Conservation (phyloP, 2,113 vertebrate species). For the Cichladusa arquata region DNA sequence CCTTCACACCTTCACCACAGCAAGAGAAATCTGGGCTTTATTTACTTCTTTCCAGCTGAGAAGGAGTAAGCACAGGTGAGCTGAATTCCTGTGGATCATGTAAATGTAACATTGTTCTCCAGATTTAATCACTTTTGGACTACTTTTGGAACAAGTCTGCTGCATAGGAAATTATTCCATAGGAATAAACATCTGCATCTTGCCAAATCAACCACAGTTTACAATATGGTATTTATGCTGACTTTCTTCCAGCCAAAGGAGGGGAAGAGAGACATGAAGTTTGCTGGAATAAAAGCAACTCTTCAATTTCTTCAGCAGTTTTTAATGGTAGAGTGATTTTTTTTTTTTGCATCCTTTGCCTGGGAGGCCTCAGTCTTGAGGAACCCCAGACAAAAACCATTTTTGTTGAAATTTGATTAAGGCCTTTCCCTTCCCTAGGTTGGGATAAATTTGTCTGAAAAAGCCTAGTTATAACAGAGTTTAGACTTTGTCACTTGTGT, state of each 20-base stretch:
- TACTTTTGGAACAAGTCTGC: neutral
- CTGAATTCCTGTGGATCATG: neutral
- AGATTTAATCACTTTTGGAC: neutral
- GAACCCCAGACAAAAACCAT: neutral
- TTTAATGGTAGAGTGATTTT: neutral
- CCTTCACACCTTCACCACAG: neutral
- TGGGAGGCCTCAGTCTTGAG: neutral
- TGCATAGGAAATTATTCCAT: neutral
- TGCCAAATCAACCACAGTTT: neutral
- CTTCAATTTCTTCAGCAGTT: neutral
- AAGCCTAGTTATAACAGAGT: neutral
- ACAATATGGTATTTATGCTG: neutral
- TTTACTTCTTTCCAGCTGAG: neutral
- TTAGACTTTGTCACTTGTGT: neutral
- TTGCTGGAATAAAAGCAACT: neutral
- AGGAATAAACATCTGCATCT: neutral
- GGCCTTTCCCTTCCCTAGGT: neutral
- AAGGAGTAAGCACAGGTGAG: neutral
- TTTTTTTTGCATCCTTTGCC: neutral
- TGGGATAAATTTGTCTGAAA: neutral
- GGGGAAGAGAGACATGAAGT: neutral
- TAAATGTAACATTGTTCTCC: neutral
- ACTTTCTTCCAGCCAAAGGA: neutral
- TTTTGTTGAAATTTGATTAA: neutral
- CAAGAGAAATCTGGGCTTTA: neutral